Percentiles rank a stretch among this genome's conserved stretches.
These are phyloP conservation scores for Daubentonia madagascariensis DNA, from an alignment of 2,113 vertebrate genomes.

Conservation along the genomic window DNA sequence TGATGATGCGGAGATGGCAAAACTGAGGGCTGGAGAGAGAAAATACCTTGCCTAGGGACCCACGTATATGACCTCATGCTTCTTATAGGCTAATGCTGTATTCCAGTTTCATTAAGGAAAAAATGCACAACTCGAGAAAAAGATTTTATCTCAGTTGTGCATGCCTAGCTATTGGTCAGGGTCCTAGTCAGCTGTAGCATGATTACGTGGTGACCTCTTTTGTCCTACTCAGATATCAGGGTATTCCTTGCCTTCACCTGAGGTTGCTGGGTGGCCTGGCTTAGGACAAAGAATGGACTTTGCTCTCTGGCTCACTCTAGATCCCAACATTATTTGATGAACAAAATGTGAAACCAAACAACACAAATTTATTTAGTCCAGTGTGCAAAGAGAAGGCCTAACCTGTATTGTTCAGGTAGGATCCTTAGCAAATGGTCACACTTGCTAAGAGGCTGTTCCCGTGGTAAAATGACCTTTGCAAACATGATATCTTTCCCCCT, in stretches of 20 bases:
- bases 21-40: not conserved
- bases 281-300: not conserved
- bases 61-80: not conserved
- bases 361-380: too few species aligned
- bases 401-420: not conserved
- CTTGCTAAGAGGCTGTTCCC: not conserved
- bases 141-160: not conserved
- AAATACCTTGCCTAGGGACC: not conserved
- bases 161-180: accelerated
- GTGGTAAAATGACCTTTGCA: not conserved
- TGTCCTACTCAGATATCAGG: not conserved
- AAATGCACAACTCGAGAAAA: not conserved
- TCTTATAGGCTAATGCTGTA: not conserved
- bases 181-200: not conserved
- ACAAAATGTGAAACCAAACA: not conserved
- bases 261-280: not conserved
- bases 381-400: not conserved
- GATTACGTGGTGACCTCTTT: not conserved
- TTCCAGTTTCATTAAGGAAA: not conserved
- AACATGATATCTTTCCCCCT: not conserved
- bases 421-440: not conserved
- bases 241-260: accelerated
- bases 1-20: not conserved
- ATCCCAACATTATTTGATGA: not conserved
- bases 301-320: not conserved